phyloP scores from a whole-genome alignment of 2,888 invertebrate species.

The Pollenia angustigena region DNA sequence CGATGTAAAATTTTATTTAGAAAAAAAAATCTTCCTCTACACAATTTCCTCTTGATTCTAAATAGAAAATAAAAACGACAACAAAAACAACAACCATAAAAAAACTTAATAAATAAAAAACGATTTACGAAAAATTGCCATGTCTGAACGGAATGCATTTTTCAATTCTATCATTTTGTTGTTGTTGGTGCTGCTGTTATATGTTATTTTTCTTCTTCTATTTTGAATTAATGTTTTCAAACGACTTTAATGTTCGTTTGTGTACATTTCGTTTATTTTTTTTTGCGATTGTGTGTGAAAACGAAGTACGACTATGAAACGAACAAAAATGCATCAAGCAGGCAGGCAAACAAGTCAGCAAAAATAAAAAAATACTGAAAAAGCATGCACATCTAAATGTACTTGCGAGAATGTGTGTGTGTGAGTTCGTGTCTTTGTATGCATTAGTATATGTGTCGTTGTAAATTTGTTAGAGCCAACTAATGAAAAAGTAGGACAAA shows the following conservation, averaged over 20 bases:
- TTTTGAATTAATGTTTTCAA: slow-evolving; percentile 51
- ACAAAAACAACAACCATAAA: slow-evolving; percentile 12
- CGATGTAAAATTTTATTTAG: slow-evolving; percentile 17
- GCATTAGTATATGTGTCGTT: slow-evolving; percentile 66
- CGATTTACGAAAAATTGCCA: slow-evolving; percentile 56
- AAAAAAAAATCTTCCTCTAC: slow-evolving; percentile 58
- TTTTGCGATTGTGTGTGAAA: slow-evolving; percentile 63
- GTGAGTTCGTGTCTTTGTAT: slow-evolving; percentile 48
- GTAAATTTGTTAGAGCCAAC: slow-evolving; percentile 79
- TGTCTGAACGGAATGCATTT: slow-evolving; percentile 69
- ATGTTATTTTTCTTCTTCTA: slow-evolving; percentile 36
- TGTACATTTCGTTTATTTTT: slow-evolving; percentile 49
- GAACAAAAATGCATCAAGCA: slow-evolving; percentile 48
- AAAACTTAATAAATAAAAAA: slow-evolving; percentile 10
- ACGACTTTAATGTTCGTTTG: slow-evolving; percentile 54
- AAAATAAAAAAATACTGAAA: slow-evolving; percentile 15
- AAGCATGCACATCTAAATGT: slow-evolving; percentile 38
- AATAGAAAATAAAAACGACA: slow-evolving; percentile 13
- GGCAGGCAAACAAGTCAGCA: slow-evolving; percentile 60
- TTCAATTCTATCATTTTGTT: slow-evolving; percentile 67
- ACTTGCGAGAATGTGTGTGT: slow-evolving; percentile 41
- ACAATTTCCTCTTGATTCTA: slow-evolving; percentile 60
- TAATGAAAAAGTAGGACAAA: slow-evolving; percentile 84
- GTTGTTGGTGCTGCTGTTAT: neutral
- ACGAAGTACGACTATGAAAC: slow-evolving; percentile 71